Evolutionary conservation across 2,888 invertebrate species (phyloP).

Genomic region (Gisinianus flammeolus): DNA sequence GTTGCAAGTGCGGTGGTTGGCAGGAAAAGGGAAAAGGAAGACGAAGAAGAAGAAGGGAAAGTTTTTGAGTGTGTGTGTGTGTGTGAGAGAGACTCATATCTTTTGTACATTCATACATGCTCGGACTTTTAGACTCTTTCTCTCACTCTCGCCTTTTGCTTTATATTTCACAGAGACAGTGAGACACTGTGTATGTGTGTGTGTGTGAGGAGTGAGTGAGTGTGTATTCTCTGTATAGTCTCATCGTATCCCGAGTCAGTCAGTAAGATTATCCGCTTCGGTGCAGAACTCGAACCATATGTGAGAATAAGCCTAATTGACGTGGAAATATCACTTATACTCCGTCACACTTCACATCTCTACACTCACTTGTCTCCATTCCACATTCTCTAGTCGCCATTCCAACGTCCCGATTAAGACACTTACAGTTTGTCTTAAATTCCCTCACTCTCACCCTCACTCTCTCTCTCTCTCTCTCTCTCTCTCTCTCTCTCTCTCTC

Average conservation of each 20-base stretch:
- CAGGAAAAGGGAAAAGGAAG: too few species aligned
- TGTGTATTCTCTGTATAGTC: too few species aligned
- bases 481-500: too few species aligned
- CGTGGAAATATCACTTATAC: constrained; percentile 45
- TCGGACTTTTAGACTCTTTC: too few species aligned
- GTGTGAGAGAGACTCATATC: too few species aligned
- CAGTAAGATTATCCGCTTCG: constrained; percentile 43
- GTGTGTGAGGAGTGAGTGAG: too few species aligned
- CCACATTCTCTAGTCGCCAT: neutral
- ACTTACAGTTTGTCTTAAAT: neutral
- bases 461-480: neutral
- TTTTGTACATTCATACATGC: too few species aligned
- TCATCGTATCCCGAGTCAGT: constrained; percentile 24
- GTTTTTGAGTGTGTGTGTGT: too few species aligned
- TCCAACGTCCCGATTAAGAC: neutral
- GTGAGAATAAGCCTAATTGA: constrained; percentile 46
- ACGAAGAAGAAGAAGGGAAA: too few species aligned
- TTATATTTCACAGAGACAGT: too few species aligned
- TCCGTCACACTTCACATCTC: constrained; percentile 25
- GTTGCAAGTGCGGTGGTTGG: neutral
- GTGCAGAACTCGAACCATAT: constrained; percentile 35
- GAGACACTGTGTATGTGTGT: too few species aligned
- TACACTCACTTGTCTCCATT: constrained; percentile 12
- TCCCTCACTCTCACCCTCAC: neutral
- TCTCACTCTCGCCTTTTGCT: too few species aligned